Evolutionary conservation across 2,113 vertebrate species (phyloP), one percentile per base, ranked within the genome.

Genomic region (Circaetus cinerascens): DNA sequence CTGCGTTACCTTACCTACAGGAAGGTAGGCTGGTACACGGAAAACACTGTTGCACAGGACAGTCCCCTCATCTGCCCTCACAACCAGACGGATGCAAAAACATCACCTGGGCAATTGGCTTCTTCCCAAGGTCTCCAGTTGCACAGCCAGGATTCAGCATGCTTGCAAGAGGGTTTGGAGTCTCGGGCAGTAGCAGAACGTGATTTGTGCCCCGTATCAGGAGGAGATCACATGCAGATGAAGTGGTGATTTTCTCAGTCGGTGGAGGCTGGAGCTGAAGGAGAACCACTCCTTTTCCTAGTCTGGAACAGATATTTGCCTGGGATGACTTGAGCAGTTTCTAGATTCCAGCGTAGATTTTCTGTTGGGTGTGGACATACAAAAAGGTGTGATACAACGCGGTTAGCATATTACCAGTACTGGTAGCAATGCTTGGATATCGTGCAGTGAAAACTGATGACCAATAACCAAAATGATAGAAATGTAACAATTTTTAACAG

Each of bases 181-280:
- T 88, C 72, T 68, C 0, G 0, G 45, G 38, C 34, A 62, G 27
- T 6, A 74, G 46, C 22, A 81, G 51, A 36, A 55, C 2, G 1
- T 29, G 18, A 25, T 57, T 71, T 60, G 25, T 85, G 15, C 12
- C 43, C 5, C 0, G 0, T 59, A 17, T 32, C 26, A 25, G 59
- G 34, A 60, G 50, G 36, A 57, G 60, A 71, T 50, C 32, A 15
- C 21, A 4, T 34, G 11, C 55, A 71, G 53, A 18, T 79, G 34
- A 75, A 84, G 48, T 38, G 22, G 8, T 69, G 25, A 4, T n/a
- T 88, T 91, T 72, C 77, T 88, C 51, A 64, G 6, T 12, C 66
- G 45, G 7, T 63, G 46, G 64, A 93, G 72, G 40, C 86, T 63
- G 59, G 41, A 57, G 36, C 38, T 72, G 40, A 75, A 81, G 57